Conservation (phyloP, 2,113 vertebrate genomes). For the Odontesthes bonariensis region DNA sequence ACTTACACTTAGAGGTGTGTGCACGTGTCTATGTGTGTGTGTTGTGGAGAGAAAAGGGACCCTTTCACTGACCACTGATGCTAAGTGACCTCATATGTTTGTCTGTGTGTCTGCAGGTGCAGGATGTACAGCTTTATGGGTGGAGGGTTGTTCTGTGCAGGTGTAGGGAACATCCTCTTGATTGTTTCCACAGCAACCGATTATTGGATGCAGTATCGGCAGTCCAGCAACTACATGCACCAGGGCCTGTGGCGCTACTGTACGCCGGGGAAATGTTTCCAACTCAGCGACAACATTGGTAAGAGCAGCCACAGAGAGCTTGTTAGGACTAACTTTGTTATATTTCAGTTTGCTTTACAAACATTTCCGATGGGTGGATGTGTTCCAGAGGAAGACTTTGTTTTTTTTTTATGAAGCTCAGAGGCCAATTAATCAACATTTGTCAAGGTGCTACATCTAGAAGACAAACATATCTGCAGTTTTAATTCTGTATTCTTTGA, state of each 20-base stretch:
- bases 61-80: constrained; percentile 54
- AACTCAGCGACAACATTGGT: constrained; percentile 77
- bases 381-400: neutral
- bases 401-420: too few species aligned
- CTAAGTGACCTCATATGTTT: constrained; percentile 56
- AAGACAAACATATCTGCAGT: too few species aligned
- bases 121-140: constrained; percentile 86
- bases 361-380: neutral
- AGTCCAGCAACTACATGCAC: constrained; percentile 82
- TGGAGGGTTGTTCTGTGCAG: constrained; percentile 83
- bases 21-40: neutral
- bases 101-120: constrained; percentile 68
- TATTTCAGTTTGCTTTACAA: neutral
- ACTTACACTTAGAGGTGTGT: constrained; percentile 74
- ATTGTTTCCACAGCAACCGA: constrained; percentile 87
- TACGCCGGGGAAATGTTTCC: constrained; percentile 78
- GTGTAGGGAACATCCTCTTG: constrained; percentile 83
- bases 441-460: too few species aligned
- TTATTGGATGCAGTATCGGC: constrained; percentile 84
- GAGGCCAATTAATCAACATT: too few species aligned
- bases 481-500: too few species aligned
- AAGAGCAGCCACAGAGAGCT: constrained; percentile 9
- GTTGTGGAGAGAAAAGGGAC: constrained; percentile 26
- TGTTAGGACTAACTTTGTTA: neutral
- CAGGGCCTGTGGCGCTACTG: constrained; percentile 82